Percentiles rank a stretch among this genome's conserved stretches.
Conservation (phyloP, 2,113 vertebrate genomes). For the Dryoscopus gambensis region DNA sequence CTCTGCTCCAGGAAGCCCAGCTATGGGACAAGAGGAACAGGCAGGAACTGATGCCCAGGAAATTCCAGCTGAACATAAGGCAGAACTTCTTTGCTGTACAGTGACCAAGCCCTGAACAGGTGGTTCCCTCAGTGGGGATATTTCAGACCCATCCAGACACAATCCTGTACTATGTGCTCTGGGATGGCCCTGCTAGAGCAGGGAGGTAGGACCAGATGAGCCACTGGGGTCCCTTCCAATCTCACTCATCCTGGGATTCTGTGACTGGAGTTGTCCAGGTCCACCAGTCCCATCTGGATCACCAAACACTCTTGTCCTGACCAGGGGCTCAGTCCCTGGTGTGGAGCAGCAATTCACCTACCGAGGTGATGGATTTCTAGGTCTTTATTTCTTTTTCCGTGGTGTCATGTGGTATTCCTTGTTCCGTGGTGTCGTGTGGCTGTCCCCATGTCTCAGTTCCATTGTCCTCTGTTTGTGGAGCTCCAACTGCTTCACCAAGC, state of each 20-base stretch:
- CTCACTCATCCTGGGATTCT: not conserved
- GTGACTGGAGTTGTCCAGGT: not conserved
- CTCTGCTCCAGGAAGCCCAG: not conserved
- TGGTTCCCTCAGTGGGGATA: not conserved
- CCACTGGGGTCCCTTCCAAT: not conserved
- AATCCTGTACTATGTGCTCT: not conserved
- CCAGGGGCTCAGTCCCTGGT: not conserved
- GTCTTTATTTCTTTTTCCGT: not conserved
- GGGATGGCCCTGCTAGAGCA: not conserved
- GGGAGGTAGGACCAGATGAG: not conserved
- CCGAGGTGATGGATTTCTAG: not conserved
- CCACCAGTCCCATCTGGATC: not conserved
- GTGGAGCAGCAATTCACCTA: not conserved
- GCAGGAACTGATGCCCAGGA: not conserved
- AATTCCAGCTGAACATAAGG: not conserved
- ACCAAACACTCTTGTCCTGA: not conserved
- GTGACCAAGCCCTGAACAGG: accelerated
- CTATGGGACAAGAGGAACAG: accelerated
- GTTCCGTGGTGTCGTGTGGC: not conserved
- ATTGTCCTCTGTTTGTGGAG: not conserved
- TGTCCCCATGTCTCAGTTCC: too few species aligned
- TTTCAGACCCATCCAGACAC: not conserved
- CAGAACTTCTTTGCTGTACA: not conserved
- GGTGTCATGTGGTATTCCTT: not conserved
- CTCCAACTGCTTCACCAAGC: not conserved